These are phyloP conservation scores for Seriola quinqueradiata DNA, from an alignment of 2,113 vertebrate genomes.

Conservation along the genomic window DNA sequence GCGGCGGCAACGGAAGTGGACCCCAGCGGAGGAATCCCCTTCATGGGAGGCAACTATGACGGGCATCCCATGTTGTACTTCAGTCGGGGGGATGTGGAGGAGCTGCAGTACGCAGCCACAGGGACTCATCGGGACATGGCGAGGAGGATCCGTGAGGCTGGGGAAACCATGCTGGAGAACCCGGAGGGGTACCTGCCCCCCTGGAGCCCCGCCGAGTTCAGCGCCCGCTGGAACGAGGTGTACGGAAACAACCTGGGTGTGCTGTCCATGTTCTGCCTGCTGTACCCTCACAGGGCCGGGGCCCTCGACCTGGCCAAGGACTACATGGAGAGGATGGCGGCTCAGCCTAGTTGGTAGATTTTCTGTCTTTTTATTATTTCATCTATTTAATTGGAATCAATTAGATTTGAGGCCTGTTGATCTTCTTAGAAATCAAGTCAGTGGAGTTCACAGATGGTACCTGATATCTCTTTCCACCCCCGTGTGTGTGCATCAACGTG, in stretches of 20 bases:
- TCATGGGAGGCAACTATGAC: slow-evolving; percentile 94
- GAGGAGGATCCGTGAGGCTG: slow-evolving; percentile 87
- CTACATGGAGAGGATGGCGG: slow-evolving; percentile 99
- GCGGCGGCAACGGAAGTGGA: slow-evolving; percentile 76
- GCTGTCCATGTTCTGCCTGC: slow-evolving; percentile 95
- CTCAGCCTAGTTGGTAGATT: slow-evolving; percentile 99
- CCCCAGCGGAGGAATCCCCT: slow-evolving; percentile 87
- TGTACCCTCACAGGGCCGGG: slow-evolving; percentile 93
- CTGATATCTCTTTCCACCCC: slow-evolving; percentile 1
- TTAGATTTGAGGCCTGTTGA: neutral
- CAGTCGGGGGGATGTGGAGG: slow-evolving; percentile 86
- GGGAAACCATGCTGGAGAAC: slow-evolving; percentile 91
- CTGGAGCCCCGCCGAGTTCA: slow-evolving; percentile 93
- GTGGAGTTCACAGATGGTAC: slow-evolving; percentile 10
- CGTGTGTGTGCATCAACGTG: neutral
- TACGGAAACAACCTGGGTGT: slow-evolving; percentile 97
- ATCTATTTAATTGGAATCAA: neutral
- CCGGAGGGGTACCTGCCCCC: slow-evolving; percentile 95
- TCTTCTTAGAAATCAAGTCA: neutral
- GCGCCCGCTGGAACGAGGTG: slow-evolving; percentile 97
- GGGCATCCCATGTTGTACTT: slow-evolving; percentile 98
- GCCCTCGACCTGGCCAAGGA: slow-evolving; percentile 91
- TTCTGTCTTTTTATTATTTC: slow-evolving; percentile 69
- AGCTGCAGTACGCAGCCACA: slow-evolving; percentile 85
- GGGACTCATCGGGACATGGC: slow-evolving; percentile 90